Evolutionary conservation across 2,797 vertebrate genomes (phyloP), one percentile per base, ranked within the genome.

Genomic region (Toxotes lorentzi): DNA sequence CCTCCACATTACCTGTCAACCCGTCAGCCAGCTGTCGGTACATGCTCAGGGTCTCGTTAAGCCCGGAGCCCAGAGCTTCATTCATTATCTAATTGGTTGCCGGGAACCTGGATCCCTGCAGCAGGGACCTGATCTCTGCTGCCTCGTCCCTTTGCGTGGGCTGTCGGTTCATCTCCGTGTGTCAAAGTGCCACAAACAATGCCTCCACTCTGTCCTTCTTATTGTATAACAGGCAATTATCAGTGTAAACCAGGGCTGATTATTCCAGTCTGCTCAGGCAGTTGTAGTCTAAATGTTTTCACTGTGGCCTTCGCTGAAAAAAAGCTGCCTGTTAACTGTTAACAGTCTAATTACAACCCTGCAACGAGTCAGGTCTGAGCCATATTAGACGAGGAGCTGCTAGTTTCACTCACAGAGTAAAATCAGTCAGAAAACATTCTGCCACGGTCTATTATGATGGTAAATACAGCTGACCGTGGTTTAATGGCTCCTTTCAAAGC

Each of bases 291-390:
- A 81, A 90, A 91, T 78, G 86, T 83, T 90, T 83, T 75, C 60
- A 62, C 67, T 58, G 50, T 81, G 89, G 86, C 88, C 82, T 87
- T 84, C 61, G 59, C 79, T 64, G 56, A 59, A 54, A 76, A 76
- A 76, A 74, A 35, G 24, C 76, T 66, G 67, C 76, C 68, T 61
- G 84, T 84, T 86, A 82, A 65, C 85, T 32, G 86, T 76, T 91
- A 86, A 89, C 81, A 82, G 76, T 81, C 90, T 94, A 92, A 94
- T 95, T 94, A 93, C 91, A 91, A 83, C 74, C 68, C 68, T 47
- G 88, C 84, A 83, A 56, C 69, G 75, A 90, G 70, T 86, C 84
- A 57, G 83, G 85, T 88, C 69, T 76, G 77, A 91, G 81, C 64
- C 80, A 35, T 56, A 83, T 89, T 85, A 84, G 70, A 84, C 73